These are phyloP conservation scores for Rhincodon typus DNA, from an alignment of 2,797 vertebrate species.

Conservation along the genomic window DNA sequence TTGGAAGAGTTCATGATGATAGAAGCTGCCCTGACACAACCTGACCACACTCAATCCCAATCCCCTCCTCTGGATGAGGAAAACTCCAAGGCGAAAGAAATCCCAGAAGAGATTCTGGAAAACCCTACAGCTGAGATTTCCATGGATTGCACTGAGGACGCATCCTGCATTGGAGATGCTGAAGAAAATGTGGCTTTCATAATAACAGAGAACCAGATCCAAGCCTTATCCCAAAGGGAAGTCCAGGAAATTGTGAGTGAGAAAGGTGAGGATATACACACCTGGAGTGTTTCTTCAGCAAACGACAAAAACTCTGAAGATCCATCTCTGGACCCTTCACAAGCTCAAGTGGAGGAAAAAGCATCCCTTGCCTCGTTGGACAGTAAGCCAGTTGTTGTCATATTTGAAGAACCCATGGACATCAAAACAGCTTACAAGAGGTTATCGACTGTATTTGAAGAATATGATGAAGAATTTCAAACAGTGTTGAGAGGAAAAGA, in stretches of 20 bases:
- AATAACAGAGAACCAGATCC: slow-evolving; percentile 44
- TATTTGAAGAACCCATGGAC: slow-evolving; percentile 40
- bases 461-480: not conserved
- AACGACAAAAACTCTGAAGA: slow-evolving; percentile 39
- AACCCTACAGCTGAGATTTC: too few relatives aligned
- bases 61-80: not conserved
- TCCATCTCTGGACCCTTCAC: not conserved
- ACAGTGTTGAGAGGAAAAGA: not conserved
- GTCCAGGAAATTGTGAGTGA: slow-evolving; percentile 41
- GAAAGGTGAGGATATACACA: slow-evolving; percentile 42
- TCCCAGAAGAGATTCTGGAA: not conserved
- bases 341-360: slow-evolving; percentile 23
- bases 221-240: slow-evolving; percentile 43
- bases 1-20: not conserved
- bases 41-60: not conserved
- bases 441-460: slow-evolving; percentile 43
- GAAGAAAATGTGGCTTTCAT: slow-evolving; percentile 46
- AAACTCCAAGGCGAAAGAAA: not conserved
- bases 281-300: slow-evolving; percentile 41
- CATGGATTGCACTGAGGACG: not conserved
- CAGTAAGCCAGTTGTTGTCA: slow-evolving; percentile 41
- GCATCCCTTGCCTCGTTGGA: slow-evolving; percentile 29
- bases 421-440: slow-evolving; percentile 45
- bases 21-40: not conserved
- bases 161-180: fast-evolving